phyloP scores from a whole-genome alignment of 2,113 vertebrate species.

The Stigmatopora argus region DNA sequence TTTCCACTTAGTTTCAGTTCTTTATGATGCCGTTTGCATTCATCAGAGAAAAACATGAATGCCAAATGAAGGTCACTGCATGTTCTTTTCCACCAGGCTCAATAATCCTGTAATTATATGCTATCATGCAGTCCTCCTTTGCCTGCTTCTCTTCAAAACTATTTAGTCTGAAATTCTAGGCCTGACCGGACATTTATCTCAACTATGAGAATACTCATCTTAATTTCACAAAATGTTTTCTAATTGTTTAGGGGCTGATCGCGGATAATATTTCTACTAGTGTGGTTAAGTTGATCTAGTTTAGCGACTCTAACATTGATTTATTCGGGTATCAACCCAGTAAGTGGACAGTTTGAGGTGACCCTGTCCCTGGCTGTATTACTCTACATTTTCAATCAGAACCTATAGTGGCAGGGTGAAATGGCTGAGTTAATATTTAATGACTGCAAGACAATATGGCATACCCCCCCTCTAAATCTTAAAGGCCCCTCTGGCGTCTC shows the following conservation, averaged over 20 bases:
- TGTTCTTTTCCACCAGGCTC: constrained; percentile 31
- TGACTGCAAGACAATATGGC: constrained; percentile 45
- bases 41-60: constrained; percentile 31
- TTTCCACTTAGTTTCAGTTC: constrained; percentile 6
- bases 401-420: constrained; percentile 34
- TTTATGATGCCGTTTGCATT: constrained; percentile 13
- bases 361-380: constrained; percentile 35
- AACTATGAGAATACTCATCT: neutral
- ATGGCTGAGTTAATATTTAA: constrained; percentile 68
- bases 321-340: constrained; percentile 39
- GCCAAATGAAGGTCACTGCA: constrained; percentile 34
- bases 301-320: neutral
- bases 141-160: constrained; percentile 9
- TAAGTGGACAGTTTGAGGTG: constrained; percentile 52
- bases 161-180: constrained; percentile 9
- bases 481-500: neutral
- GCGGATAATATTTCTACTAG: neutral
- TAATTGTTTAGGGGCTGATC: neutral
- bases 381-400: constrained; percentile 48
- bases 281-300: neutral
- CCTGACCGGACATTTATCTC: constrained; percentile 12
- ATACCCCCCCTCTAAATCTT: constrained; percentile 26
- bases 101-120: constrained; percentile 49
- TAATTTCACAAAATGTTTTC: neutral
- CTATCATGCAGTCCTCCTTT: constrained; percentile 19